Evolutionary conservation across 2,888 invertebrate genomes (phyloP).

Genomic region (Busseola fusca): DNA sequence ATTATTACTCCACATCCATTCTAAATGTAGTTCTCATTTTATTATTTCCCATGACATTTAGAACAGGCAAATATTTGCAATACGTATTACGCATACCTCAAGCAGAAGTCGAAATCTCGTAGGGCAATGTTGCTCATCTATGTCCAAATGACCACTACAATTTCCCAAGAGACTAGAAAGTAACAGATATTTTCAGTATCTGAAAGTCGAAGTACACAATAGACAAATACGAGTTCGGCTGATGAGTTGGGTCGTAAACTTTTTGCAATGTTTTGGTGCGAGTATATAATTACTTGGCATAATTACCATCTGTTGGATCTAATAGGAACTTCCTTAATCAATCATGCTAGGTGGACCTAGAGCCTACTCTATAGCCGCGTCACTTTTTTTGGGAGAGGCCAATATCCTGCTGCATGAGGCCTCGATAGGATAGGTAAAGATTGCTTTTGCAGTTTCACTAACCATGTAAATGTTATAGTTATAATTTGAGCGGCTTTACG

Average conservation of each 20-base stretch:
- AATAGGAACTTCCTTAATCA: background rate
- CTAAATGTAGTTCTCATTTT: conserved; percentile 7
- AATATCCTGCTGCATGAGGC: background rate
- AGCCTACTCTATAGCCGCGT: background rate
- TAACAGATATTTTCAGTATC: conserved; percentile 2
- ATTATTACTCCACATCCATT: conserved; percentile 22
- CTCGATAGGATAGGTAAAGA: background rate
- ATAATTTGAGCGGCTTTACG: background rate
- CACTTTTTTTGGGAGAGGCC: background rate
- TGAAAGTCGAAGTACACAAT: background rate
- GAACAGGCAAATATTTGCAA: conserved; percentile 27
- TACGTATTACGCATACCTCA: conserved; percentile 18
- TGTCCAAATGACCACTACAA: background rate
- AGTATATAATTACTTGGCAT: background rate
- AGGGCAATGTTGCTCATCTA: conserved; percentile 14
- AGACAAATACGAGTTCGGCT: background rate
- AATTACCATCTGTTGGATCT: background rate
- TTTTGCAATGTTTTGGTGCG: background rate
- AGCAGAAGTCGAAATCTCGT: conserved; percentile 4
- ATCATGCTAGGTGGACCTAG: background rate
- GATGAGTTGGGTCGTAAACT: background rate
- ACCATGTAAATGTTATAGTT: background rate
- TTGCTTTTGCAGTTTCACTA: background rate
- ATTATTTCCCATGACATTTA: conserved; percentile 47
- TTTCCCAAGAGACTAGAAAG: conserved; percentile 4